phyloP scores from a whole-genome alignment of 2,797 vertebrate species.

The Ptychadena robeensis region DNA sequence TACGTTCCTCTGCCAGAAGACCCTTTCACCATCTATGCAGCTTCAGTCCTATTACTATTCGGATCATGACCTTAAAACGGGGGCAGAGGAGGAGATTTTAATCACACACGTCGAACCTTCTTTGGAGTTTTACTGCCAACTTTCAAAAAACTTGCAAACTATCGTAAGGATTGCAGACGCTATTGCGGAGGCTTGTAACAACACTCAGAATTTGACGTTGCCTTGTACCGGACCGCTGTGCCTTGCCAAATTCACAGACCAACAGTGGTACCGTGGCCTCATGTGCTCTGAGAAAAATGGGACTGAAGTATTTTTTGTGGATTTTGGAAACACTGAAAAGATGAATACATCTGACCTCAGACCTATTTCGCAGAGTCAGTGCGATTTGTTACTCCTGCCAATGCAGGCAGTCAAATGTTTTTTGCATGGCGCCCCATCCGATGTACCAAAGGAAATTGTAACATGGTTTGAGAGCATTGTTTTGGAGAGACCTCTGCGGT shows the following conservation, averaged over 20 bases:
- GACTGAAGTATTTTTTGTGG: constrained; percentile 87
- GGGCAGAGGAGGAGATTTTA: constrained; percentile 85
- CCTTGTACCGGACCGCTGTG: constrained; percentile 78
- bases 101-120: constrained; percentile 81
- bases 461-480: constrained; percentile 82
- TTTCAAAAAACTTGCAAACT: too few relatives aligned
- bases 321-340: constrained; percentile 87
- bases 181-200: constrained; percentile 73
- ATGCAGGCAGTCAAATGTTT: constrained; percentile 89
- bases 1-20: constrained; percentile 69
- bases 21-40: constrained; percentile 72
- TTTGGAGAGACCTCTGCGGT: constrained; percentile 77
- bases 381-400: constrained; percentile 84
- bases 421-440: constrained; percentile 79
- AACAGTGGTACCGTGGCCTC: constrained; percentile 88
- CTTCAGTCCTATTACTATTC: constrained; percentile 90
- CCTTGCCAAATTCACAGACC: constrained; percentile 88
- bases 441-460: constrained; percentile 75
- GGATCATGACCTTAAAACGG: constrained; percentile 84
- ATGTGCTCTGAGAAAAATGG: constrained; percentile 74
- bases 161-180: constrained; percentile 75
- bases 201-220: constrained; percentile 67
- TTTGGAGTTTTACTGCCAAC: constrained; percentile 87
- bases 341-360: constrained; percentile 78
- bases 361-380: constrained; percentile 82